phyloP scores from a whole-genome alignment of 1,140 invertebrate species.

The Xylocopa sonorina region DNA sequence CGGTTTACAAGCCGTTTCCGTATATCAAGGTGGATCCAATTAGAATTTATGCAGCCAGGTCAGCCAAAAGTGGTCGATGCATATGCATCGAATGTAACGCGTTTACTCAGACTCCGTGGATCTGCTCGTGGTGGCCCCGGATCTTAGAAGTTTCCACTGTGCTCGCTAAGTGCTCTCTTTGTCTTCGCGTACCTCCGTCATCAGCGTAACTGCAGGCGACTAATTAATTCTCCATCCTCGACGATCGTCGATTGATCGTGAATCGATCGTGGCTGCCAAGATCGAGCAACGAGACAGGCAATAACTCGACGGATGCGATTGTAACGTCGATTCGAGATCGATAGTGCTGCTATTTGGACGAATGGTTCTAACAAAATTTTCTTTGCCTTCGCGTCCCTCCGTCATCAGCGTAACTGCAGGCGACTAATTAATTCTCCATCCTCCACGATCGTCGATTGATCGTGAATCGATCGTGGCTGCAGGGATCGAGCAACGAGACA shows the following conservation, averaged over 20 bases:
- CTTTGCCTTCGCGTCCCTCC: slow-evolving; percentile 17
- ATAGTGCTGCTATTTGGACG: not conserved
- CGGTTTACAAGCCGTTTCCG: slow-evolving; percentile 56
- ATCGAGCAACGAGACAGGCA: not conserved
- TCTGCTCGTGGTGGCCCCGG: no score
- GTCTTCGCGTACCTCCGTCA: not conserved
- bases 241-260: slow-evolving; percentile 38
- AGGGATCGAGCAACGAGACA: not conserved
- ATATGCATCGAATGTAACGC: slow-evolving; percentile 70
- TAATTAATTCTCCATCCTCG: slow-evolving; percentile 51
- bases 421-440: slow-evolving; percentile 56
- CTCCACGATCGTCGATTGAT: slow-evolving; percentile 32
- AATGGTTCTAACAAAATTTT: no score
- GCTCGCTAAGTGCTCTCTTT: slow-evolving; percentile 16
- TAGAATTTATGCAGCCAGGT: slow-evolving; percentile 70
- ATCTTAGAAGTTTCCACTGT: slow-evolving; percentile 25
- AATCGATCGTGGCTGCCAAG: not conserved
- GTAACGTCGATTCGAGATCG: slow-evolving; percentile 6
- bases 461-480: not conserved
- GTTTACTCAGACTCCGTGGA: slow-evolving; percentile 65
- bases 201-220: slow-evolving; percentile 16
- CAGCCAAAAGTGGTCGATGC: slow-evolving; percentile 69
- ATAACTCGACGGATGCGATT: not conserved
- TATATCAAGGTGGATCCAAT: slow-evolving; percentile 51
- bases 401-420: not conserved